phyloP scores from a whole-genome alignment of 23 tunicate genomes.

The Halocynthia roretzi region DNA sequence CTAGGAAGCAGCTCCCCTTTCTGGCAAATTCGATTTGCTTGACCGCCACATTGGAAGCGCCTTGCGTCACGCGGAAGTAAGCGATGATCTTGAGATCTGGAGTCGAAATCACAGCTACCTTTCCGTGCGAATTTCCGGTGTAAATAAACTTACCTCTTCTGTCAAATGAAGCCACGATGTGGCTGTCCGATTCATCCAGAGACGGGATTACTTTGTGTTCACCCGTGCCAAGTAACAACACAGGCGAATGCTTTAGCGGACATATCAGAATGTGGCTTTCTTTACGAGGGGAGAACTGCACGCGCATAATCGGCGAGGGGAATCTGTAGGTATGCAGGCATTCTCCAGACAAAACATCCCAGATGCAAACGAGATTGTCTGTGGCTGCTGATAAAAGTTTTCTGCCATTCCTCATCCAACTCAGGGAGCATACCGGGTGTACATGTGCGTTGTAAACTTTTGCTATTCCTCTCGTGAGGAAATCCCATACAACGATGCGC shows the following conservation, averaged over 20 bases:
- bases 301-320: conserved; percentile 79
- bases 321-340: conserved; percentile 81
- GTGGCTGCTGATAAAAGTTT: conserved; percentile 91
- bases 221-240: conserved; percentile 38
- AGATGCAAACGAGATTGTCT: conserved; percentile 87
- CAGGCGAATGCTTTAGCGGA: conserved; percentile 82
- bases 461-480: conserved; percentile 92
- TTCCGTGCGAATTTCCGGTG: conserved; percentile 84
- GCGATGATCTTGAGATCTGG: conserved; percentile 61
- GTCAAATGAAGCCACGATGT: conserved; percentile 82
- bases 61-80: conserved; percentile 81
- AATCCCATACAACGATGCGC: conserved; percentile 96
- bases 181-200: conserved; percentile 40
- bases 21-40: conserved; percentile 91
- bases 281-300: conserved; percentile 81
- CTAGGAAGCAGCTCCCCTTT: conserved; percentile 84
- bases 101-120: conserved; percentile 57
- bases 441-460: conserved; percentile 95
- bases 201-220: conserved; percentile 18
- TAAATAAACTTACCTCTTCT: conserved; percentile 70
- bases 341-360: conserved; percentile 97
- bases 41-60: conserved; percentile 65
- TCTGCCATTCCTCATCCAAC: conserved; percentile 78
- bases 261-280: conserved; percentile 52
- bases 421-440: conserved; percentile 85